These are phyloP conservation scores for Vulpes ferrilata DNA, from an alignment of 2,113 vertebrate genomes.

Conservation along the genomic window DNA sequence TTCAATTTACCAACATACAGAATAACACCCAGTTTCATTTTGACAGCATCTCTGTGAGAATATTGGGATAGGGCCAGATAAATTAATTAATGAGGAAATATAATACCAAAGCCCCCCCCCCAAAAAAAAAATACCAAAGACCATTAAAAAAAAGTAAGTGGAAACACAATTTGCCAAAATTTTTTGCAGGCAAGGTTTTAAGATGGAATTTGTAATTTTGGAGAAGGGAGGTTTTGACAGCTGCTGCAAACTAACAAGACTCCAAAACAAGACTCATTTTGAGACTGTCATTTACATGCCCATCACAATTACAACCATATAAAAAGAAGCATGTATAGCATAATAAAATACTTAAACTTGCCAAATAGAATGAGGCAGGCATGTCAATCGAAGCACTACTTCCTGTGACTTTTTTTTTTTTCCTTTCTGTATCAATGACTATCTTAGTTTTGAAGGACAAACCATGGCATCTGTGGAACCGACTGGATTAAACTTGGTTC, in stretches of 20 bases:
- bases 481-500: background rate
- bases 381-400: constrained; percentile 31
- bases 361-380: constrained; percentile 38
- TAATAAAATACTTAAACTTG: constrained; percentile 69
- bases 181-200: background rate
- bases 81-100: background rate
- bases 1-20: too few relatives aligned
- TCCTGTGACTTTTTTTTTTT: background rate
- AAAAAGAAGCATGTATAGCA: constrained; percentile 56
- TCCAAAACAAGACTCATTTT: constrained; percentile 67
- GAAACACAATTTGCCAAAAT: constrained; percentile 29
- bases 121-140: background rate
- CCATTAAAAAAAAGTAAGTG: background rate
- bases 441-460: constrained; percentile 22
- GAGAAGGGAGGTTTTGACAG: constrained; percentile 69
- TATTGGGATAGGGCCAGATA: background rate
- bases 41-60: background rate
- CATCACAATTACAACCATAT: constrained; percentile 67
- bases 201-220: constrained; percentile 59
- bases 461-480: background rate
- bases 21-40: too few relatives aligned
- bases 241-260: constrained; percentile 62
- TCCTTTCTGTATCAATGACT: background rate
- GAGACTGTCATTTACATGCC: constrained; percentile 67
- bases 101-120: background rate